Evolutionary conservation across 2,113 vertebrate species (phyloP).

Genomic region (Syngnathus typhle): DNA sequence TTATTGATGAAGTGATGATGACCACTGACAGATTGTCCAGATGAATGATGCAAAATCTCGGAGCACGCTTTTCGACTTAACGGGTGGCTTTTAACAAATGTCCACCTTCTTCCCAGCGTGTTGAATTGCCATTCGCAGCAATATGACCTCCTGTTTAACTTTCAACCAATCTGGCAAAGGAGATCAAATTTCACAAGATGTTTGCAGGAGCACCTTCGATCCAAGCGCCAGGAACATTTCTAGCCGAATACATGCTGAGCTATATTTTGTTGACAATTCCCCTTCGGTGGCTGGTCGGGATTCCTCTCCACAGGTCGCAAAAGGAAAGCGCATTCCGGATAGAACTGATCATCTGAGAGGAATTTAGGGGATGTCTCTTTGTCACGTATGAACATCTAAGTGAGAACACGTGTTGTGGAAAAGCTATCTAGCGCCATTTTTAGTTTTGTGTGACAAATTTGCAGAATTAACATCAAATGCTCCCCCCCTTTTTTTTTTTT

Average conservation of each 20-base stretch:
- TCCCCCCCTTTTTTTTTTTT: background rate
- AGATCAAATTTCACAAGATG: constrained; percentile 17
- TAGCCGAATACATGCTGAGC: background rate
- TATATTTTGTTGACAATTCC: constrained; percentile 29
- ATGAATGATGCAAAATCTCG: too few species aligned
- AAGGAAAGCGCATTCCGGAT: constrained; percentile 19
- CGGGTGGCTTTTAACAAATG: background rate
- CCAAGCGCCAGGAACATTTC: constrained; percentile 17
- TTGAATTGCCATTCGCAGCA: constrained; percentile 1
- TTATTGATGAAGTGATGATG: too few species aligned
- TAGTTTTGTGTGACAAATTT: background rate
- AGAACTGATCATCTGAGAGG: constrained; percentile 32
- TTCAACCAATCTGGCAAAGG: constrained; percentile 2
- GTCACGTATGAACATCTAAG: constrained; percentile 51
- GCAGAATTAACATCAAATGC: constrained; percentile 19
- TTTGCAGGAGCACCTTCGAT: constrained; percentile 3
- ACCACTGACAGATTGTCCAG: too few species aligned
- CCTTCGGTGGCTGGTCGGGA: constrained; percentile 19
- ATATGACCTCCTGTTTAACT: constrained; percentile 23
- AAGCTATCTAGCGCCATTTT: constrained; percentile 32
- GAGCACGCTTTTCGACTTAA: background rate
- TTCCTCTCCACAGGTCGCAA: constrained; percentile 36
- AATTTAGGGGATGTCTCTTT: background rate
- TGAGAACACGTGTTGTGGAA: constrained; percentile 65
- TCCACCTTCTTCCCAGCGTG: constrained; percentile 1